phyloP scores from a whole-genome alignment of 2,888 invertebrate species.

The Iselma pallidipennis region DNA sequence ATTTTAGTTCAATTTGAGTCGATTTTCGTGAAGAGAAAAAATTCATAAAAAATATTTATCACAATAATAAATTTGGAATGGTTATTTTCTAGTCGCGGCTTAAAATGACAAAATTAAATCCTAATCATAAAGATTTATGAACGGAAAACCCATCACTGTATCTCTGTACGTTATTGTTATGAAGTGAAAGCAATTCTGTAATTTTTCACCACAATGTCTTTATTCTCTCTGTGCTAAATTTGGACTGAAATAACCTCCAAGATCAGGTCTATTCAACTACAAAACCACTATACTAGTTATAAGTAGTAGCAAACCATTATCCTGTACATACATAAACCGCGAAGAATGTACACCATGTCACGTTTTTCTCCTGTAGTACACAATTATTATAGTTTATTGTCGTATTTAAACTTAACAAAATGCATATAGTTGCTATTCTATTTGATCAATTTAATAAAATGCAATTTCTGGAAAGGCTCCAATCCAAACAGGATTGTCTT shows the following conservation, averaged over 20 bases:
- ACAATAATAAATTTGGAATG: too few species aligned
- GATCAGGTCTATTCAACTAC: not conserved
- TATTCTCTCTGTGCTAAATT: not conserved
- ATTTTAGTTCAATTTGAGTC: too few species aligned
- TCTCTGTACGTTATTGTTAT: too few species aligned
- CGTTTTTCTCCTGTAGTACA: not conserved
- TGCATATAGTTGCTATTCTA: not conserved
- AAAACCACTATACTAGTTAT: not conserved
- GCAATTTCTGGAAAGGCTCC: too few species aligned
- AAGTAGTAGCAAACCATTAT: not conserved
- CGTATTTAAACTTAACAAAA: not conserved
- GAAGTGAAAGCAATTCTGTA: not conserved
- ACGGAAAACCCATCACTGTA: too few species aligned
- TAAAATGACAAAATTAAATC: too few species aligned
- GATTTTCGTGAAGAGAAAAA: too few species aligned
- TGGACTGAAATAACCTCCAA: not conserved
- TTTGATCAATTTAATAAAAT: too few species aligned
- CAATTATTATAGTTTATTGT: not conserved
- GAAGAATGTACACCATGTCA: not conserved
- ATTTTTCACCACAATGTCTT: not conserved
- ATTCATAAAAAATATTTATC: too few species aligned
- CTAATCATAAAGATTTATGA: too few species aligned
- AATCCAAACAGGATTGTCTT: too few species aligned
- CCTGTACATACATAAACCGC: not conserved
- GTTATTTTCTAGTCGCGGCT: too few species aligned